Base-by-base conservation (phyloP, 2,113 vertebrate genomes). In the Thunnus thynnus region DNA sequence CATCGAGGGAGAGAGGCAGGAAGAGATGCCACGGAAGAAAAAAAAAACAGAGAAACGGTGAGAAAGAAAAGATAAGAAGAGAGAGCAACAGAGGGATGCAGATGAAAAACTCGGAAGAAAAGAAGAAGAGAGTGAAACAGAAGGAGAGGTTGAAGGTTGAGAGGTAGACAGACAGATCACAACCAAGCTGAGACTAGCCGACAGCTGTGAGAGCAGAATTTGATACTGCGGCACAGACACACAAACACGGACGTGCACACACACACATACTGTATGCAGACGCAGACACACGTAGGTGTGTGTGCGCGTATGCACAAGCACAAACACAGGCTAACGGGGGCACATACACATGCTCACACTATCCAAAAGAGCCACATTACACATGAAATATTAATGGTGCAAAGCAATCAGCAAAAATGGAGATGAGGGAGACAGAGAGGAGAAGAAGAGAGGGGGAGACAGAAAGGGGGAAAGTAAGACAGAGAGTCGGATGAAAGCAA, bases 331-430 rank as follows among this genome's bases (percentile, higher is more conserved):
- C 85, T 76, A 80, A 72, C 30, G 3, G 57, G 72, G 58, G 79
- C 84, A 77, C 83, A 83, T 51, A 88, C 90, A 86, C 91, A 89
- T 87, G 84, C 86, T 89, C 76, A 82, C 84, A 78, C 80, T 86
- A 88, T 83, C 93, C 87, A 93, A 94, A 94, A 94, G 93, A 92
- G 92, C 90, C 93, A 95, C 91, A 93, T 93, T 93, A 90, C 90
- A 81, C 94, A 95, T 95, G 87, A 94, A 95, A 94, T 95, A 95
- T 95, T 94, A 93, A 95, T 93, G 93, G 81, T 78, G 87, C 84
- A 91, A 88, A 91, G 92, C 91, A 94, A 94, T 95, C 93, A 93
- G 93, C 92, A 94, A 95, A 94, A 94, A 90, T 83, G 80, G 93
- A 93, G 89, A 91, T 73, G 87, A 88, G 88, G 83, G 85, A 86